Base-by-base conservation (phyloP, 2,113 vertebrate species). In the Eurystomus gularis region DNA sequence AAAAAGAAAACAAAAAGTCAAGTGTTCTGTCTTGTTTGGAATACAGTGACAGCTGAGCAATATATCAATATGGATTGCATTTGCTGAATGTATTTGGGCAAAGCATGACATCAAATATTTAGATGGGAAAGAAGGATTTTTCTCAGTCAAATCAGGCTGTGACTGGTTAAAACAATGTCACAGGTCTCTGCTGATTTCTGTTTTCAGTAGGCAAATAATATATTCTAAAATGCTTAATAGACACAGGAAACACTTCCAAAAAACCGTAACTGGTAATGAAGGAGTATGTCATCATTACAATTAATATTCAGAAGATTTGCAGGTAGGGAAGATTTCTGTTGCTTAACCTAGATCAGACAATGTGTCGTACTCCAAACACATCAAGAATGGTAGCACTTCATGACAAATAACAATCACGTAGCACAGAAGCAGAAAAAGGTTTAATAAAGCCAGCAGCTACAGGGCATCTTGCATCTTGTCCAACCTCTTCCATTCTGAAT, bases 101-200 rank as follows among this genome's bases (percentile, higher is more conserved):
- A 91, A 82, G 19, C 2, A 3, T 69, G 15, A 26, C 28, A 35
- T 49, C 10, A 68, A 26, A 39, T 23, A 3, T n/a, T 82, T 60
- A 82, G 17, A 69, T 10, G 17, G 20, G n/a, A 83, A 80, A 73
- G 25, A 82, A 76, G 9, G 11, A 9, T 44, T 91, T 80, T 81
- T 75, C 17, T 54, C 77, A 21, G 23, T 26, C 5, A 7, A 21
- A 14, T 80, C 37, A 35, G 46, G 16, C 49, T 81, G 44, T 39
- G 33, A 42, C 9, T 65, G 16, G 21, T 48, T 73, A 65, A 81
- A 69, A 77, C 7, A 66, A 31, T 21, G 14, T n/a, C 17, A 17
- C 0, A 1, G 5, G 1, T 65, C 10, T 29, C 37, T 11, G 18
- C 4, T 55, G 6, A 24, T 69, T 69, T 72, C 13, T 17, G 17